Evolutionary conservation across 1,140 invertebrate species (phyloP), one percentile per base, ranked within the genome.

Genomic region (Drosophila busckii): DNA sequence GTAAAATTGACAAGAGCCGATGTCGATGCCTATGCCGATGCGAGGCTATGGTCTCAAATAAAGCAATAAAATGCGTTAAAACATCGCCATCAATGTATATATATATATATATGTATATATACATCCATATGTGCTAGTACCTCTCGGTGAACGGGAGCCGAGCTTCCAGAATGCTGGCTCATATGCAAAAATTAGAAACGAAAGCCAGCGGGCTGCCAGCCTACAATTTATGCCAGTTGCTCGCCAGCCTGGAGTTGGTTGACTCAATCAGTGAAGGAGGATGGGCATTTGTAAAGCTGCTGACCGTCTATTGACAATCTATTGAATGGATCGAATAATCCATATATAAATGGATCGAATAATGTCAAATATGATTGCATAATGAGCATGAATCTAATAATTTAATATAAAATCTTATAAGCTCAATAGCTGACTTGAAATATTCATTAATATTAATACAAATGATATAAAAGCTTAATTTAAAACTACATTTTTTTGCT

Each of bases 1-100:
- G 78, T 84, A 80, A 84, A 84, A 84, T 80, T 84, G 76, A 75
- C 75, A 75, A 75, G n/a, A n/a, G n/a, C n/a, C n/a, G n/a, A n/a
- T n/a, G n/a, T n/a, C n/a, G n/a, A n/a, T n/a, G n/a, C n/a, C n/a
- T n/a, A n/a, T n/a, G 75, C 64, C 65, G 59, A 44, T 76, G 70
- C 70, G 26, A 46, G 64, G 53, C 75, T 54, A 80, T 68, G 68
- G 31, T 82, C 73, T 53, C 59, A 80, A 82, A 80, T 80, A 73
- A 82, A 80, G 73, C 73, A 82, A 80, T 80, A 80, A 80, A 80
- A 69, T 80, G 58, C 54, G 59, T 63, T 64, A 80, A 78, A 80
- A 56, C 75, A 80, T 78, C 63, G 73, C 45, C 73, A 49, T 44
- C 52, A 41, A 52, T n/a, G n/a, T n/a, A n/a, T n/a, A n/a, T n/a